Evolutionary conservation across 2,113 vertebrate species (phyloP).

Genomic region (Haliaeetus leucogaster): DNA sequence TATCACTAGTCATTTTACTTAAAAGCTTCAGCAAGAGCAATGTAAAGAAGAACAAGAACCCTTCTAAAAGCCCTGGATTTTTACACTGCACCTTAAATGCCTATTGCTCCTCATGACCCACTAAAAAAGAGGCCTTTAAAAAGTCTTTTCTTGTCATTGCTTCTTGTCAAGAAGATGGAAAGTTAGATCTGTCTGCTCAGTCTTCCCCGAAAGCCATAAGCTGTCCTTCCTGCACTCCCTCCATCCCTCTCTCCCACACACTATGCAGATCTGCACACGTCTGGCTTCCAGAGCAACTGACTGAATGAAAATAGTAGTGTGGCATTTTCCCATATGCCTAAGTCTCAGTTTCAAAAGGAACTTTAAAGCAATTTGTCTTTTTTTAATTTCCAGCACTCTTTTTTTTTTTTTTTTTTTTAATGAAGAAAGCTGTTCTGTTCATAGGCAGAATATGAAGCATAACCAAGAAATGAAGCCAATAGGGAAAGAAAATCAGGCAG

Average conservation of each 20-base stretch:
- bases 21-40: neutral
- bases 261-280: neutral
- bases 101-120: neutral
- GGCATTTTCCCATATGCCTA: neutral
- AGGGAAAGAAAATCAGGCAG: neutral
- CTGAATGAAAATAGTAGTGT: neutral
- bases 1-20: neutral
- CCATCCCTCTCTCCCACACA: neutral
- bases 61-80: neutral
- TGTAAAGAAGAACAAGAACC: neutral
- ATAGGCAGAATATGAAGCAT: neutral
- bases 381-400: accelerated
- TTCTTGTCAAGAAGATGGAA: neutral
- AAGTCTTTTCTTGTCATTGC: neutral
- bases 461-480: neutral
- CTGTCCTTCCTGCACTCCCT: accelerated
- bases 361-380: neutral
- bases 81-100: neutral
- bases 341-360: neutral
- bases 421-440: neutral
- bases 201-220: neutral
- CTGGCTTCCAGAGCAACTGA: neutral
- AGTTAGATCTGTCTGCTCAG: neutral
- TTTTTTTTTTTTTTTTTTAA: neutral
- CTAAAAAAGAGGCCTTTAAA: neutral